Evolutionary conservation across 2,888 invertebrate species (phyloP).

Genomic region (Polydesmus complanatus): DNA sequence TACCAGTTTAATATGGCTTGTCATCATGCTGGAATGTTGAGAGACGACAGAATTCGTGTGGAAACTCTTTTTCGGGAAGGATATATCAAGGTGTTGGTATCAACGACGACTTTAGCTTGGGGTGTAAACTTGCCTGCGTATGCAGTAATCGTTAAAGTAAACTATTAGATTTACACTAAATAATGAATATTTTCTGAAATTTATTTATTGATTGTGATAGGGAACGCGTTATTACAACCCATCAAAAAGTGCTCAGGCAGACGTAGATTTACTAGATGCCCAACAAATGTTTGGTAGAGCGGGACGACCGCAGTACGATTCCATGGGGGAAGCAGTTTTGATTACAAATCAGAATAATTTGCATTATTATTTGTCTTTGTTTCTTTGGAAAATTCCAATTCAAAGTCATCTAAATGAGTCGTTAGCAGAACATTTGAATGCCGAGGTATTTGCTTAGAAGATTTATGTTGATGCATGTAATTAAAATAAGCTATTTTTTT

Average conservation of each 20-base stretch:
- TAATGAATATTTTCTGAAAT: background rate
- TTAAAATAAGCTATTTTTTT: too few species aligned
- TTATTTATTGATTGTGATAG: background rate
- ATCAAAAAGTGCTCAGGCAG: slow-evolving; percentile 95
- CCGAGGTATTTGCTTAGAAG: slow-evolving; percentile 30
- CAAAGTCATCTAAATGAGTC: slow-evolving; percentile 39
- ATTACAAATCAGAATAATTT: slow-evolving; percentile 97
- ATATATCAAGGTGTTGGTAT: slow-evolving; percentile 38
- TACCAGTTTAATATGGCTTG: slow-evolving; percentile 70
- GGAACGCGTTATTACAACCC: slow-evolving; percentile 66
- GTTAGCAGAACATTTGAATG: slow-evolving; percentile 62
- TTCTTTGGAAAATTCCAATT: slow-evolving; percentile 96
- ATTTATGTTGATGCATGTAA: too few species aligned
- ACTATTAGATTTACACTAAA: too few species aligned
- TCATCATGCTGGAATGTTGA: slow-evolving; percentile 98
- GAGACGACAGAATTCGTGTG: slow-evolving; percentile 91
- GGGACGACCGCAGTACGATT: slow-evolving; percentile 95
- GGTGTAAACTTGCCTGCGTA: slow-evolving; percentile 98
- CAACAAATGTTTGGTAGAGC: slow-evolving; percentile 97
- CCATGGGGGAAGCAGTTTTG: slow-evolving; percentile 88
- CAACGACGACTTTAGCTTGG: slow-evolving; percentile 84
- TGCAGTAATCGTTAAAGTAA: slow-evolving; percentile 65
- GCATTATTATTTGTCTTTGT: slow-evolving; percentile 89
- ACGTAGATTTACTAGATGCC: slow-evolving; percentile 91
- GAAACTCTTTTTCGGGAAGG: slow-evolving; percentile 97